Base-by-base conservation (phyloP, 2,888 invertebrate species). In the Phaedon cochleariae region DNA sequence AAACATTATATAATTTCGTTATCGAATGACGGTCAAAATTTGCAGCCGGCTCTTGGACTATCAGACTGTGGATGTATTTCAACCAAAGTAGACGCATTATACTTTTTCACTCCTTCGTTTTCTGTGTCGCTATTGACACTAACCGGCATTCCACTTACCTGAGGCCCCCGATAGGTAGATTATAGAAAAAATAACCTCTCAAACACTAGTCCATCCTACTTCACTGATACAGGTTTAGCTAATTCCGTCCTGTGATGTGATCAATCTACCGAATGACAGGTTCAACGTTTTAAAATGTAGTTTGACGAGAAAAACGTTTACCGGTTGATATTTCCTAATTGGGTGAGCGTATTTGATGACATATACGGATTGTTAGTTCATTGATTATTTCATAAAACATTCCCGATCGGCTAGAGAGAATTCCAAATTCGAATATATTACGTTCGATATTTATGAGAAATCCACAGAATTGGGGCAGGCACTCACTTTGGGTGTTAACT, bases 241-340 rank as follows among this genome's bases (percentile, higher is more conserved):
- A 41, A 41, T 41, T 41, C 41, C 41, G 41, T 15, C 41, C 41
- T 15, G 41, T 41, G 41, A 41, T 41, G 41, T 41, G 41, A 41
- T 41, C 41, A 41, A 41, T 41, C 41, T 41, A 41, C 3, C 15
- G 10, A 41, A 41, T 41, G 41, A 15, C 41, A 34, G 15, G n/a
- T 4, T 41, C 41, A 15, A 10, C 15, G 41, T 41, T n/a, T n/a
- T 49, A 63, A 63, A 63, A 63, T 63, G 63, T 26, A 52, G 63
- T 45, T 41, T 26, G 22, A 63, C 52, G 41, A 59, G 59, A 58
- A 59, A 63, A 59, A 45, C 45, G 31, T 58, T 63, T 63, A 63
- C 63, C 63, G 63, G 58, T 63, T 52, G 17, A 34, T 46, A 58
- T 45, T 58, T 53, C 53, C 52, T 58, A 45, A 63, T 58, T 29